phyloP scores from a whole-genome alignment of 2,113 vertebrate genomes.

The Dromiciops gliroides region DNA sequence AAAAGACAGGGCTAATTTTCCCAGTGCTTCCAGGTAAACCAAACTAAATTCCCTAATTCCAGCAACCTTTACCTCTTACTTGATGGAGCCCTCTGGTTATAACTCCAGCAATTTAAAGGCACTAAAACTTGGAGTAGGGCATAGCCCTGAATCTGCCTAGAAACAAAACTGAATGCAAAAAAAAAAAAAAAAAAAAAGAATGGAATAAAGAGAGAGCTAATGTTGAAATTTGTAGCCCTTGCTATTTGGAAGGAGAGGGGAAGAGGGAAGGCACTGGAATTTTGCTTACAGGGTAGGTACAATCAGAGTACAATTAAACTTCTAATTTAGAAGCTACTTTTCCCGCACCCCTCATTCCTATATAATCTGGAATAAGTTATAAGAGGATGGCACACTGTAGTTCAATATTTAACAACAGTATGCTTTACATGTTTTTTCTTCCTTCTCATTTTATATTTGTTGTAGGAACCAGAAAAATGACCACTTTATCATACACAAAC shows the following conservation, averaged over 20 bases:
- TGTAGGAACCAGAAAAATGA: neutral
- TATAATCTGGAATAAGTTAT: neutral
- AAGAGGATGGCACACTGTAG: neutral
- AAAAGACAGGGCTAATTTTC: conserved; percentile 56
- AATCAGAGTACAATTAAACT: neutral
- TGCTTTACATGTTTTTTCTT: neutral
- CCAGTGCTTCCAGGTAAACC: conserved; percentile 17
- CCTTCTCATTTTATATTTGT: neutral
- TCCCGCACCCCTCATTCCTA: neutral
- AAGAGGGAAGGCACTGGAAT: neutral
- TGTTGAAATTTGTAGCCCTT: neutral
- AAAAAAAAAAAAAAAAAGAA: too few relatives aligned
- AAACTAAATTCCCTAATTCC: neutral
- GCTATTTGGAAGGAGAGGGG: neutral
- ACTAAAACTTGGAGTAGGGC: neutral
- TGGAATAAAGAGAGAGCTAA: neutral
- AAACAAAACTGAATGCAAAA: neutral
- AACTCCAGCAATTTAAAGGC: conserved; percentile 42
- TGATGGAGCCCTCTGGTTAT: conserved; percentile 37
- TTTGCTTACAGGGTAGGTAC: neutral
- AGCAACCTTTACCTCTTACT: neutral
- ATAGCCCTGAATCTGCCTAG: conserved; percentile 1
- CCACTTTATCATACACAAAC: neutral
- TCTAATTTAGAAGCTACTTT: neutral
- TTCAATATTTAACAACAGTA: neutral